A percentile compares a stretch with the other conserved stretches of the same genome.
Evolutionary conservation across 1,140 invertebrate genomes (phyloP).

Genomic region (Drosophila nebulosa): DNA sequence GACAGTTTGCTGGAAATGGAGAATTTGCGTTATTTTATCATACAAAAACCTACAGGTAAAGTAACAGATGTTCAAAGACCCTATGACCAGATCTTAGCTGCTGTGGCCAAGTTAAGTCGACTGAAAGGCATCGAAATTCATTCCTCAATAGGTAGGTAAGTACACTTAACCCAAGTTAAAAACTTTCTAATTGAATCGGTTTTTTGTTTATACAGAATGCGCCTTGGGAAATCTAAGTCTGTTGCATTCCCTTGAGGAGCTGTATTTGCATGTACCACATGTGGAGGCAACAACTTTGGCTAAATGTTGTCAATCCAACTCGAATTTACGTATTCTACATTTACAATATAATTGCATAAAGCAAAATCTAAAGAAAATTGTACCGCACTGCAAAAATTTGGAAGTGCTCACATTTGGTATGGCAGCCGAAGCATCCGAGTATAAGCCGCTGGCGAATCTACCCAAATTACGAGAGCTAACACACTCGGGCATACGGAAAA

Average conservation of each 20-base stretch:
- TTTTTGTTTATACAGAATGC: constrained; percentile 20
- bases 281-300: constrained; percentile 6
- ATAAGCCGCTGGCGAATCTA: constrained; percentile 27
- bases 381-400: constrained; percentile 38
- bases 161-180: background rate
- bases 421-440: constrained; percentile 31
- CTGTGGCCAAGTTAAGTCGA: constrained; percentile 12
- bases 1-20: constrained; percentile 29
- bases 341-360: constrained; percentile 36
- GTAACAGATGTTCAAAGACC: constrained; percentile 14
- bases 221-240: constrained; percentile 16
- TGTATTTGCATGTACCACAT: constrained; percentile 29
- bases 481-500: constrained; percentile 39
- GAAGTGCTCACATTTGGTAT: constrained; percentile 49
- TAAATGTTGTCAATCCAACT: constrained; percentile 49
- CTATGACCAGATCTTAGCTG: constrained; percentile 33
- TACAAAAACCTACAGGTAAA: constrained; percentile 15
- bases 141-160: constrained; percentile 24
- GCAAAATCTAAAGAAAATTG: constrained; percentile 31
- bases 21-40: constrained; percentile 11
- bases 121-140: constrained; percentile 31
- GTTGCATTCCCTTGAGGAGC: constrained; percentile 17
- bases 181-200: background rate
- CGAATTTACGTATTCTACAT: constrained; percentile 27
- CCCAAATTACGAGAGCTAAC: constrained; percentile 31